These are phyloP conservation scores for Delphinapterus leucas DNA, from an alignment of 2,113 vertebrate species.

Conservation along the genomic window DNA sequence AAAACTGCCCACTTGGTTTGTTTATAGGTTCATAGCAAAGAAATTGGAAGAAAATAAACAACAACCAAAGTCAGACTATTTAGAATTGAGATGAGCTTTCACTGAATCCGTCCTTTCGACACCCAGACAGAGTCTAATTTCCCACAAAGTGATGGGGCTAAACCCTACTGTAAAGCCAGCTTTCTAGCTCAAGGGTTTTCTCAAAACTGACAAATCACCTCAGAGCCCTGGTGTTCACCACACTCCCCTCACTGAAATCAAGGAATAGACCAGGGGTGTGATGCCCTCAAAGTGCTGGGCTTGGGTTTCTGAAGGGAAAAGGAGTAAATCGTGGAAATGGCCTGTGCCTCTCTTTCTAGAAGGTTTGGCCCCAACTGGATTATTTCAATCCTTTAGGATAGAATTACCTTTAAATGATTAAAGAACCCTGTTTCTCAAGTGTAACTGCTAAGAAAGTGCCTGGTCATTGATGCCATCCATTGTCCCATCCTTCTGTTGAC, in stretches of 20 bases:
- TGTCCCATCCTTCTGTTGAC: not conserved
- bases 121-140: not conserved
- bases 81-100: not conserved
- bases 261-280: not conserved
- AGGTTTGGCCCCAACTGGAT: constrained; percentile 47
- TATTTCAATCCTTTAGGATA: constrained; percentile 39
- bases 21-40: not conserved
- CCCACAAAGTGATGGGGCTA: not conserved
- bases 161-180: not conserved
- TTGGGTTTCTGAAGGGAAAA: constrained; percentile 1
- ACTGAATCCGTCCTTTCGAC: not conserved
- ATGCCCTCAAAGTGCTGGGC: not conserved
- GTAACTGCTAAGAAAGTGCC: constrained; percentile 8
- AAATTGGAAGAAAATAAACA: not conserved
- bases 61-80: not conserved
- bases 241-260: not conserved
- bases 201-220: not conserved
- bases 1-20: not conserved
- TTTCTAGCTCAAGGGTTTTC: not conserved
- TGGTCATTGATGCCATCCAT: not conserved
- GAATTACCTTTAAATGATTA: constrained; percentile 44
- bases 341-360: not conserved
- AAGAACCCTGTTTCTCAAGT: constrained; percentile 43
- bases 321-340: not conserved
- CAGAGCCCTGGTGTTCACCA: not conserved